These are phyloP conservation scores for Paracyprichromis sp. DNA, from an alignment of 2,113 vertebrate species.

Conservation along the genomic window DNA sequence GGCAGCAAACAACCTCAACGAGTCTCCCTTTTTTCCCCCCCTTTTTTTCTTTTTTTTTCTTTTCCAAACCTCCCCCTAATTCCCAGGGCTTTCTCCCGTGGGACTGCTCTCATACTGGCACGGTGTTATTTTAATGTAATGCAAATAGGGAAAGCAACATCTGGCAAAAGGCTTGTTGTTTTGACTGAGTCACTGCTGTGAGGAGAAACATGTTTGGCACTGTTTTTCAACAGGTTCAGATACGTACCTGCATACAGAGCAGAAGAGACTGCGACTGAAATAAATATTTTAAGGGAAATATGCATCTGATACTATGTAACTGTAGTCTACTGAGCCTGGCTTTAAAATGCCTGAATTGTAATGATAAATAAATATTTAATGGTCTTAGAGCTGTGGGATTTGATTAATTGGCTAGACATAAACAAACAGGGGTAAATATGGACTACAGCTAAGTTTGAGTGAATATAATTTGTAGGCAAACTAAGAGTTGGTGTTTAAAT, in stretches of 20 bases:
- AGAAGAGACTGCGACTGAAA: not conserved
- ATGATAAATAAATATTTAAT: not conserved
- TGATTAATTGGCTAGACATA: not conserved
- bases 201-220: not conserved
- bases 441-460: not conserved
- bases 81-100: slow-evolving; percentile 4
- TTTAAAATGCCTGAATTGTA: not conserved
- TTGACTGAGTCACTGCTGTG: not conserved
- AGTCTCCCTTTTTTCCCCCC: not conserved
- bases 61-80: not conserved
- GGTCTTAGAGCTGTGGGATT: not conserved
- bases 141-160: not conserved
- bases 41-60: not conserved
- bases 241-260: not conserved
- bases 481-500: not conserved
- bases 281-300: not conserved
- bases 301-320: not conserved
- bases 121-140: not conserved
- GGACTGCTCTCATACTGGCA: not conserved
- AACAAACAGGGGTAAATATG: not conserved
- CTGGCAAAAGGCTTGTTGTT: slow-evolving; percentile 14
- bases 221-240: not conserved
- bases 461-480: not conserved
- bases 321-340: not conserved
- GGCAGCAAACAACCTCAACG: slow-evolving; percentile 21